Base-by-base conservation (phyloP, 2,797 vertebrate genomes). In the Arrhamphus sclerolepis region DNA sequence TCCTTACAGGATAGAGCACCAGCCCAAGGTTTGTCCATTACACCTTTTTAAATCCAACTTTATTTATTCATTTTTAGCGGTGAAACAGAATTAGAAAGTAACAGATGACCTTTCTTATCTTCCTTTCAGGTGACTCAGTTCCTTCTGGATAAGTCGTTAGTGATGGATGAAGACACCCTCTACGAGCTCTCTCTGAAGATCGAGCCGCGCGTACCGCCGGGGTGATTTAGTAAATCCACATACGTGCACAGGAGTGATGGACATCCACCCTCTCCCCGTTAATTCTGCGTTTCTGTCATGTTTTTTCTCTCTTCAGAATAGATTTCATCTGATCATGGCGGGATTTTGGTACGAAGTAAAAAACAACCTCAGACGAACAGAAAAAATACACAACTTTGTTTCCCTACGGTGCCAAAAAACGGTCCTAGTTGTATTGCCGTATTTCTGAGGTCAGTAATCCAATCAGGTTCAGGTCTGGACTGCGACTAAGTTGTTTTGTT, bases 151-250 rank as follows among this genome's bases (percentile, higher is more conserved):
- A 97, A 97, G 89, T 93, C 91, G 0, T 89, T 95, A 22, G 94
- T 98, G 82, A 96, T 98, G 84, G 97, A 99, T 6, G 97, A 99
- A 87, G 97, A 99, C 50, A 95, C 96, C 0, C 89, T 99, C 34
- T 99, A 99, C 21, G 96, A 96, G 63, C 92, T 98, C 60, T 99
- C 97, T 0, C 92, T 99, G 59, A 97, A 94, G 83, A 94, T 97
- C 38, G 97, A 98, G 81, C 96, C 97, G 26, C 89, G 96, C 63
- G 91, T 97, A 0, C 92, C 96, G 0, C 93, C 96, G 0, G 78
- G 87, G 6, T 91, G 46, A 79, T 8, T 8, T 20, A 4, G 18
- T 16, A 4, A 22, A 4, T 2, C 6, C 1, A 5, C 1, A 5
- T 29, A 16, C 19, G 38, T 22, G 40, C 16, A 52, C 14, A 13